Conservation (phyloP, 2,113 vertebrate genomes). For the Psittacus erithacus region DNA sequence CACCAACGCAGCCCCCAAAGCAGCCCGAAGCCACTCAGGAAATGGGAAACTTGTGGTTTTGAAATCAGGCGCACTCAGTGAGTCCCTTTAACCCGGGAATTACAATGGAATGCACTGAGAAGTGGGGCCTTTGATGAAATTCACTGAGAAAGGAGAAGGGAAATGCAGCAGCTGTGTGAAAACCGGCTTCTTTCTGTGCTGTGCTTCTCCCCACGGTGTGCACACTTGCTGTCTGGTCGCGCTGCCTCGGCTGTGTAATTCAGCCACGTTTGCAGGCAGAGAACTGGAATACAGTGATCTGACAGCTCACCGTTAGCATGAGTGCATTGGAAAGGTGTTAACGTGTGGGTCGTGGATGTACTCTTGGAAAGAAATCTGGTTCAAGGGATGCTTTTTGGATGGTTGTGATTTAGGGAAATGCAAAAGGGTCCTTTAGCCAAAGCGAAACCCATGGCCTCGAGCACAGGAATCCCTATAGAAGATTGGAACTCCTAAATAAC, state of each 20-base stretch:
- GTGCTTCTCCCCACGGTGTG: neutral
- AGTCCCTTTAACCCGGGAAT: neutral
- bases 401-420: neutral
- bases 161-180: neutral
- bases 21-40: conserved; percentile 4
- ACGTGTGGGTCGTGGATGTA: neutral
- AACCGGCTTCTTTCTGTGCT: neutral
- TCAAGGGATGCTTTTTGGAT: neutral
- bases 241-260: neutral
- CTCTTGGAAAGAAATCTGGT: neutral
- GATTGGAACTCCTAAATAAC: neutral
- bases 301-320: neutral
- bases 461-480: neutral
- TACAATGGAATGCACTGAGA: neutral
- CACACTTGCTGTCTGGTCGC: fast-evolving
- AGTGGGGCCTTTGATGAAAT: neutral
- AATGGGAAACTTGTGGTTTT: neutral
- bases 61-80: neutral
- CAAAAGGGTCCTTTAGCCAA: neutral
- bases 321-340: neutral
- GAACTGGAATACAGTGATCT: neutral
- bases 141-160: neutral
- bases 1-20: neutral
- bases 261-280: neutral
- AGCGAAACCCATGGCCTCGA: neutral